Percentiles rank a stretch among this genome's conserved stretches.
phyloP scores from a whole-genome alignment of 2,888 invertebrate species.

The Lysandra bellargus region DNA sequence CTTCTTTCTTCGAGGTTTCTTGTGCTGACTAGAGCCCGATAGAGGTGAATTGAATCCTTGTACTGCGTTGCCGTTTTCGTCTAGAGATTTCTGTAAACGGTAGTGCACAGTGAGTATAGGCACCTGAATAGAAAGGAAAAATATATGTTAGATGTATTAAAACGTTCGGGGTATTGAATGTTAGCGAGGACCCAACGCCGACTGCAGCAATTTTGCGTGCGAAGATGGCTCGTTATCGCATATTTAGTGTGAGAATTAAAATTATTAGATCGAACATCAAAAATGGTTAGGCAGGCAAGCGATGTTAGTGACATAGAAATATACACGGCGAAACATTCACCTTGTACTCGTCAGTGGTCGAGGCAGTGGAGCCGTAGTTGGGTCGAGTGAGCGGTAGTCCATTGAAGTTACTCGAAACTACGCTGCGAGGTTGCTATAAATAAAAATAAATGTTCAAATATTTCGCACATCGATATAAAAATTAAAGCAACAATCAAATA shows the following conservation, averaged over 20 bases:
- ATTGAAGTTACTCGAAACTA: conserved; percentile 62
- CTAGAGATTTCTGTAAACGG: conserved; percentile 83
- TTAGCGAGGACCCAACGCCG: conserved; percentile 25
- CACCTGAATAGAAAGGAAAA: conserved; percentile 50
- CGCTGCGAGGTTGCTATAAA: conserved; percentile 61
- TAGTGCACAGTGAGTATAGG: conserved; percentile 49
- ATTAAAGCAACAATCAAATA: neutral
- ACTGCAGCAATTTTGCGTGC: conserved; percentile 30
- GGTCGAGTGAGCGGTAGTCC: conserved; percentile 66
- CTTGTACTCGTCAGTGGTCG: conserved; percentile 65
- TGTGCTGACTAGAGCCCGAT: conserved; percentile 74
- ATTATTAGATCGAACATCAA: neutral
- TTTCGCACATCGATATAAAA: neutral
- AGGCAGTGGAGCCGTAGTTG: conserved; percentile 57
- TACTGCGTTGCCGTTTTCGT: conserved; percentile 90
- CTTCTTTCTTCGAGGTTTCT: conserved; percentile 82
- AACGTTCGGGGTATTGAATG: conserved; percentile 38
- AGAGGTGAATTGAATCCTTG: conserved; percentile 76
- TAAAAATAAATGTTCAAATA: conserved; percentile 36
- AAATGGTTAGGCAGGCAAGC: conserved; percentile 22
- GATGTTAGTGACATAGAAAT: conserved; percentile 16
- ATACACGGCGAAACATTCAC: conserved; percentile 44
- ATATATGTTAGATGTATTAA: conserved; percentile 45
- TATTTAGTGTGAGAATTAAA: neutral
- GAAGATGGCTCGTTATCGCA: neutral